Evolutionary conservation across 1,140 invertebrate genomes (phyloP), one percentile per base, ranked within the genome.

Genomic region (Zeugodacus cucurbitae): DNA sequence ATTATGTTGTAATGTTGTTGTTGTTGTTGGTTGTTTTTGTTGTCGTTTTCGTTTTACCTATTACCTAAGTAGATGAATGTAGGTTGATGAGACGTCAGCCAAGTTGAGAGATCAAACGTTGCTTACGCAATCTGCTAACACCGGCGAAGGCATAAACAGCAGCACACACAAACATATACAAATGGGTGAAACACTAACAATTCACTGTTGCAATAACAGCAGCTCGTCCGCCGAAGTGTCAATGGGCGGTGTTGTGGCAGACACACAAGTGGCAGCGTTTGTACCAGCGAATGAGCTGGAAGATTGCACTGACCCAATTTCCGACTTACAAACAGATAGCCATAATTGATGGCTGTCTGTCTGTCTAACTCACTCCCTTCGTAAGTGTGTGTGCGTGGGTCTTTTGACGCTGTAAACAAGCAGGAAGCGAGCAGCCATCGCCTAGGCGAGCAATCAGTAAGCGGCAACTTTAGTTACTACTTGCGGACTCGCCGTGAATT

Each of bases 261-360:
- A 17, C 48, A 17, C 64, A 29, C 29, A 70, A 32, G 64, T 70
- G 29, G 11, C 14, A 5, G 8, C 29, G 64, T 70, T 70, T 34
- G 26, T 70, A 29, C 11, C 6, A 22, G 14, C 26, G 32, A 70
- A 37, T 70, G 64, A 70, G 26, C 10, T 48, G 8, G 41, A 82
- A 48, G 11, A 82, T 48, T 48, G 74, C 44, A 29, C 74, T 82
- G 74, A 44, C 74, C 74, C 74, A 82, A 26, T 82, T 82, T 82
- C 74, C 22, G 26, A 82, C 74, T 82, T 82, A 62, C 58, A 62
- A 62, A 10, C 58, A 82, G 74, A 48, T 82, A 34, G 74, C 74
- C 74, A 82, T 82, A 82, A 82, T 82, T 82, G 74, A 54, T 82
- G 74, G 41, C 41, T 82, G 74, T 82, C 41, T 82, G 74, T 37